These are phyloP conservation scores for Myathropa florea DNA, from an alignment of 2,888 invertebrate species.

Conservation along the genomic window DNA sequence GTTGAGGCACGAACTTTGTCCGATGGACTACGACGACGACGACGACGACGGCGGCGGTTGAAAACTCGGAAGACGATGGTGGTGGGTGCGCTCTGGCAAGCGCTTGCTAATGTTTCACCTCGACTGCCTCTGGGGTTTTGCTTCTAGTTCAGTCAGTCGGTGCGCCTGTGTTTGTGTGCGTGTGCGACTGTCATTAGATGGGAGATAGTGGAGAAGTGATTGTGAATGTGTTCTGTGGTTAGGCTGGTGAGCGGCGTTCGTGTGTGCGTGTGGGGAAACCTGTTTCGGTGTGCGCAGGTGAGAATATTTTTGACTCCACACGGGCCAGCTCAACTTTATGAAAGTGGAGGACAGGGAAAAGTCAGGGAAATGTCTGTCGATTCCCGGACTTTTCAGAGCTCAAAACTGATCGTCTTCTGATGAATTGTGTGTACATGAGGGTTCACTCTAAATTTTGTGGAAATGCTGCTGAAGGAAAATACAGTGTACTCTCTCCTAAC, in stretches of 20 bases:
- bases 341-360: no score
- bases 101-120: slow-evolving; percentile 63
- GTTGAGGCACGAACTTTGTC: slow-evolving; percentile 73
- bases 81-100: slow-evolving; percentile 55
- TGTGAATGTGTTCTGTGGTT: slow-evolving; percentile 17
- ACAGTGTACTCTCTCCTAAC: no score
- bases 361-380: no score
- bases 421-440: no score
- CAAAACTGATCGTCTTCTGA: no score
- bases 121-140: slow-evolving; percentile 53
- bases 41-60: neutral
- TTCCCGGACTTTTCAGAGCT: no score
- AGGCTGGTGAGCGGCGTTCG: neutral
- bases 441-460: no score
- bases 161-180: slow-evolving; percentile 12
- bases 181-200: slow-evolving; percentile 44
- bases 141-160: neutral
- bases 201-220: slow-evolving; percentile 26
- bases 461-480: no score
- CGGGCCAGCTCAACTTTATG: slow-evolving; percentile 7
- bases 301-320: neutral
- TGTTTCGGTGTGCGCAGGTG: slow-evolving; percentile 50
- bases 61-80: neutral
- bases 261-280: slow-evolving; percentile 16
- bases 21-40: slow-evolving; percentile 11